phyloP scores from a whole-genome alignment of 2,797 vertebrate genomes.

The Gymnodraco acuticeps region DNA sequence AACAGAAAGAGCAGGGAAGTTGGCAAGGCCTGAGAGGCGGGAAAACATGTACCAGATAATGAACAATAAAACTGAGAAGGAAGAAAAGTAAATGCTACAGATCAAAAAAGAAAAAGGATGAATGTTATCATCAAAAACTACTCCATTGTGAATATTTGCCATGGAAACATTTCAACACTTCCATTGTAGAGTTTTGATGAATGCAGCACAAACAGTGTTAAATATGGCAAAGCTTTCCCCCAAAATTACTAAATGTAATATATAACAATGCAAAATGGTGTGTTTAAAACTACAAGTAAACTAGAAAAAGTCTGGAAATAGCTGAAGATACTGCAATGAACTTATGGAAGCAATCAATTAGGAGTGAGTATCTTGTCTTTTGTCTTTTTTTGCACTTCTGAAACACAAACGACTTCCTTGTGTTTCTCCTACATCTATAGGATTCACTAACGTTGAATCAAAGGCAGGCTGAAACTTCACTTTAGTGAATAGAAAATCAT shows the following conservation, averaged over 20 bases:
- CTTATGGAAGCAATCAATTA: not conserved
- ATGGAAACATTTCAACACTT: not conserved
- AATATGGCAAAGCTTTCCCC: not conserved
- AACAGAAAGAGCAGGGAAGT: not conserved
- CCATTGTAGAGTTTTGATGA: not conserved
- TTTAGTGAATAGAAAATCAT: not conserved
- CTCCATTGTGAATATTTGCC: not conserved
- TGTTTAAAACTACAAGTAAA: slow-evolving; percentile 9
- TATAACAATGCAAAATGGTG: slow-evolving; percentile 4
- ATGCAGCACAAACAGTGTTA: not conserved
- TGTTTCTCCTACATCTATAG: not conserved
- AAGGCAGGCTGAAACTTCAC: not conserved
- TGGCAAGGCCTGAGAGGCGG: not conserved
- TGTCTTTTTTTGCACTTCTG: not conserved
- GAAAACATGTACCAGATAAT: not conserved
- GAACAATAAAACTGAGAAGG: not conserved
- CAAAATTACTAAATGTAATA: not conserved
- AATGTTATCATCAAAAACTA: not conserved
- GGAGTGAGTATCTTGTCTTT: not conserved
- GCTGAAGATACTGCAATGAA: not conserved
- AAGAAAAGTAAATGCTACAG: not conserved
- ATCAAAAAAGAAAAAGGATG: not conserved
- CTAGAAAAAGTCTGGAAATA: not conserved
- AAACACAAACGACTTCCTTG: not conserved
- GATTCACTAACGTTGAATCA: not conserved